Percentiles rank a stretch among this genome's conserved stretches.
Evolutionary conservation across 2,113 vertebrate genomes (phyloP).

Genomic region (Mirounga angustirostris): DNA sequence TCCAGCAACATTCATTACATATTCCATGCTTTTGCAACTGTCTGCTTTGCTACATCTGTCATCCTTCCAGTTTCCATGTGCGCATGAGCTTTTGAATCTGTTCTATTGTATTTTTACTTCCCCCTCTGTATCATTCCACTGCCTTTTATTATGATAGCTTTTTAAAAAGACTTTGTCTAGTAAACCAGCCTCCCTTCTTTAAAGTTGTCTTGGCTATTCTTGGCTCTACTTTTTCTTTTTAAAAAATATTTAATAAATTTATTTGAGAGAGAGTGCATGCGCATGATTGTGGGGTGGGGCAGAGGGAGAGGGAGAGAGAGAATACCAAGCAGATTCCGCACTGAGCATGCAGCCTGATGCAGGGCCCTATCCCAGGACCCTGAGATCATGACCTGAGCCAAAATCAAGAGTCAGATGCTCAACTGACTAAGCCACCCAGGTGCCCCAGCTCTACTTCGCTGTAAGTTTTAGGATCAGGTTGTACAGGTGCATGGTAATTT

Average conservation of each 20-base stretch:
- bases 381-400: background rate
- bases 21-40: background rate
- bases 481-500: background rate
- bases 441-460: background rate
- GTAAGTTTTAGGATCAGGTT: background rate
- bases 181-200: background rate
- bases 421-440: background rate
- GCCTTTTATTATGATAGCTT: background rate
- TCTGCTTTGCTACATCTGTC: background rate
- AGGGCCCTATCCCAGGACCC: background rate
- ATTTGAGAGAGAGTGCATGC: background rate
- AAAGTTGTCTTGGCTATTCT: background rate
- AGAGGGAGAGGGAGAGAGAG: background rate
- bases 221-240: background rate
- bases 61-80: background rate
- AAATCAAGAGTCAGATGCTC: background rate
- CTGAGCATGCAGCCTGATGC: background rate
- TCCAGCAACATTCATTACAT: background rate
- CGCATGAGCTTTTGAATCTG: background rate
- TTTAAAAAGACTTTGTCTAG: background rate
- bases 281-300: background rate
- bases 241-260: background rate
- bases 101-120: background rate
- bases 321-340: background rate
- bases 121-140: background rate